phyloP scores from a whole-genome alignment of 1,140 invertebrate genomes.

The Rhyzopertha dominica region DNA sequence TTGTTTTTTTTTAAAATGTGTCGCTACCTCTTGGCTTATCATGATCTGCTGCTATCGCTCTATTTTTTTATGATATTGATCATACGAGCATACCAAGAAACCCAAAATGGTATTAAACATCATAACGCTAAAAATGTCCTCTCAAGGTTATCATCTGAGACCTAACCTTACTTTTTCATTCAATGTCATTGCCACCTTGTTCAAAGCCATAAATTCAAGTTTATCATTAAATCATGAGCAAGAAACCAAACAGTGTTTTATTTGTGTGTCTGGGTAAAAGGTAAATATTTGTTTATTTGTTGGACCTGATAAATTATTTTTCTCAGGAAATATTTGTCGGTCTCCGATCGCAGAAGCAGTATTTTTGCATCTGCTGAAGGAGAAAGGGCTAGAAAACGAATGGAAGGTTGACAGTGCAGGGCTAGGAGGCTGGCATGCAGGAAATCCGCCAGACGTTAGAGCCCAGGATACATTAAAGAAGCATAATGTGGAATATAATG shows the following conservation, averaged over 20 bases:
- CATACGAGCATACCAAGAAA: too few species aligned
- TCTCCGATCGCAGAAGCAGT: slow-evolving; percentile 92
- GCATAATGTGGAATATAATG: slow-evolving; percentile 66
- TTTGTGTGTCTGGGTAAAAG: slow-evolving; percentile 53
- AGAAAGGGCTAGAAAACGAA: slow-evolving; percentile 42
- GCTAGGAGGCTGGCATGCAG: slow-evolving; percentile 78
- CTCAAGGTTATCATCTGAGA: neutral
- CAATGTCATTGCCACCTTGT: neutral
- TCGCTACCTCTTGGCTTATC: too few species aligned
- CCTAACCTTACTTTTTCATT: slow-evolving; percentile 1
- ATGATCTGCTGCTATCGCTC: too few species aligned
- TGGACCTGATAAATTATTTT: slow-evolving; percentile 16
- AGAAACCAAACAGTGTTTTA: slow-evolving; percentile 47
- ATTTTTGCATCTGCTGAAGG: slow-evolving; percentile 60
- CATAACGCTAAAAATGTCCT: too few species aligned
- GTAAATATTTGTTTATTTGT: slow-evolving; percentile 11
- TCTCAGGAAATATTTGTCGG: slow-evolving; percentile 85
- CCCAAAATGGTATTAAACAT: too few species aligned
- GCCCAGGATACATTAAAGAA: slow-evolving; percentile 66
- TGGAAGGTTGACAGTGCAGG: slow-evolving; percentile 89
- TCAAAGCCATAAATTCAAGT: too few species aligned
- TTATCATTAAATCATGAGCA: slow-evolving; percentile 21
- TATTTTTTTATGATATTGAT: too few species aligned
- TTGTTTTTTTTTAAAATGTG: too few species aligned
- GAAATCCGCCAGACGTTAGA: slow-evolving; percentile 72